Base-by-base conservation (phyloP, 1,140 invertebrate species). In the Drosophila chauvacae region DNA sequence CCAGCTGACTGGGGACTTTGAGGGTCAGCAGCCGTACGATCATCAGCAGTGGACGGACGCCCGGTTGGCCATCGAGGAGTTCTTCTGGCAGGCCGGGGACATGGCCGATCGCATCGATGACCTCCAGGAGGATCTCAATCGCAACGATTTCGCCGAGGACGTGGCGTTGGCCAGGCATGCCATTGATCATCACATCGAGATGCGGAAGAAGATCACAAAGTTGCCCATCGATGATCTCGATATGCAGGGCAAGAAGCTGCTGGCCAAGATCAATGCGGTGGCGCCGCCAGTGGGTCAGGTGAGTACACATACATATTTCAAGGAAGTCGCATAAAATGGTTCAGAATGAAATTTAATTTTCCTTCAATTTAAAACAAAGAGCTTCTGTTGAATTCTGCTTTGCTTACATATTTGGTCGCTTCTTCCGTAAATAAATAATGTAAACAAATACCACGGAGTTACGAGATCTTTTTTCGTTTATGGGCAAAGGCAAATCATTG, bases 21-120 rank as follows among this genome's bases (percentile, higher is more conserved):
- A 99, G 85, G 98, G 98, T 42, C 97, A 96, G 11, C 94, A 99
- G 73, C 95, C 96, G 79, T 99, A 99, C 93, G 98, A 99, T 93
- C 98, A 99, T 94, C 95, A 97, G 77, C 97, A 98, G 88, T 99
- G 98, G 98, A 97, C 99, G 77, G 98, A 99, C 85, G 96, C 98
- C 33, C 95, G 98, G 93, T 93, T 99, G 92, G 97, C 97, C 57
- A 95, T 99, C 66, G 98, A 99, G 93, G 97, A 98, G 91, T 98
- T 99, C 92, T 96, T 97, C 60, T 98, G 97, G 97, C 97, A 98
- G 94, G 96, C 97, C 3, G 96, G 96, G 30, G 98, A 99, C 92
- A 94, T 99, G 66, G 94, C 98, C 41, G 97, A 98, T 92, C 95
- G 97, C 59, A 94, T 99, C 45, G 98, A 99, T 86, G 97, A 98